A percentile compares a stretch with the other conserved stretches of the same genome.
Evolutionary conservation across 2,113 vertebrate genomes (phyloP).

Genomic region (Malaclemys terrapin): DNA sequence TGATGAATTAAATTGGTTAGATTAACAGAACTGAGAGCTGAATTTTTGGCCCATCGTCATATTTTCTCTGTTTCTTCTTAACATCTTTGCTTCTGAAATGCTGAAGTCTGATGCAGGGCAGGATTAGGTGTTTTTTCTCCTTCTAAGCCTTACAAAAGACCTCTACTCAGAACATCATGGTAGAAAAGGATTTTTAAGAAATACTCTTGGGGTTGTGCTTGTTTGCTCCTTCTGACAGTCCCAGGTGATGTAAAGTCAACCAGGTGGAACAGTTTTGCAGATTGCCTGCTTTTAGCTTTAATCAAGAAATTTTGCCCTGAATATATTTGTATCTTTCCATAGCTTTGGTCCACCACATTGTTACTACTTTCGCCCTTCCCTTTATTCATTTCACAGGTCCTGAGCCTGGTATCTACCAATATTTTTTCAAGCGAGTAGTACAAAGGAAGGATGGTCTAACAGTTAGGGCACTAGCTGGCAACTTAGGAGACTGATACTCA

Average conservation of each 20-base stretch:
- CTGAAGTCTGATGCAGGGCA: neutral
- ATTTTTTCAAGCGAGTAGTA: too few relatives aligned
- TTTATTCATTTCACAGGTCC: neutral
- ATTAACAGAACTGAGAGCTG: neutral
- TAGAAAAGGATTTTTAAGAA: neutral
- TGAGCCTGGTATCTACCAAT: rapidly evolving
- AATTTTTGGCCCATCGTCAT: neutral
- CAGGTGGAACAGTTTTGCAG: neutral
- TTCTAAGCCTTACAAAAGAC: neutral
- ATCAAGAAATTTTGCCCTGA: neutral
- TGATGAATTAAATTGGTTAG: neutral
- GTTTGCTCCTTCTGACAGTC: neutral
- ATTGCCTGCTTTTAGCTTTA: neutral
- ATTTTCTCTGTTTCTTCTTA: neutral
- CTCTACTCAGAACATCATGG: neutral
- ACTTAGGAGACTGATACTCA: too few relatives aligned
- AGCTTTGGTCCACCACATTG: neutral
- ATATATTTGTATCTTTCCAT: rapidly evolving
- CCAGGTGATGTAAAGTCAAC: neutral
- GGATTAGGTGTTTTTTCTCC: neutral
- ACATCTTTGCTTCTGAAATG: neutral
- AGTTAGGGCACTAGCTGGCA: too few relatives aligned
- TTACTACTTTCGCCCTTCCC: rapidly evolving
- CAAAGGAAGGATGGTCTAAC: too few relatives aligned
- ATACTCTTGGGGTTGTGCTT: neutral